A percentile compares a stretch with the other conserved stretches of the same genome.
These are phyloP conservation scores for Zosterops lateralis DNA, from an alignment of 2,113 vertebrate genomes.

Conservation along the genomic window DNA sequence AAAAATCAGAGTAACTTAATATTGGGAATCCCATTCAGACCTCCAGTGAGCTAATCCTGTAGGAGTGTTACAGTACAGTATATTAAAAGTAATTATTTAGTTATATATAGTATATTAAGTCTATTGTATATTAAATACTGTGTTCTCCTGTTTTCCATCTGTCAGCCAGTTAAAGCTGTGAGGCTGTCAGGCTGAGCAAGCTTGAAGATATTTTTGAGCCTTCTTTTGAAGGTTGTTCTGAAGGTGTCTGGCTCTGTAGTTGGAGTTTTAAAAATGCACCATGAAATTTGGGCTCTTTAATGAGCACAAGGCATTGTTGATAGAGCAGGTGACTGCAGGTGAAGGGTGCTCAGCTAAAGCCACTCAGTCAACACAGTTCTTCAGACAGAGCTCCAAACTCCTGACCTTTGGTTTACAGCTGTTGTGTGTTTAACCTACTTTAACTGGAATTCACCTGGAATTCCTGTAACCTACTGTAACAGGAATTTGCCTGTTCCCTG, in stretches of 20 bases:
- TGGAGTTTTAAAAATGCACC: not conserved
- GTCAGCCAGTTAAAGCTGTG: not conserved
- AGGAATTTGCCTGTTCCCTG: not conserved
- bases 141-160: not conserved
- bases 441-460: not conserved
- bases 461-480: not conserved
- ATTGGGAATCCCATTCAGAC: not conserved
- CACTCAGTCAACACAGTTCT: not conserved
- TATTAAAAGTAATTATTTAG: not conserved
- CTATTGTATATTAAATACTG: not conserved
- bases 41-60: not conserved
- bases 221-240: conserved; percentile 7
- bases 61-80: not conserved
- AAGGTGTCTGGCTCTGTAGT: not conserved
- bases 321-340: not conserved
- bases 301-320: not conserved
- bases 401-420: not conserved
- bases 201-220: not conserved
- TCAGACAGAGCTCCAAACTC: not conserved
- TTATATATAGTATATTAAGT: not conserved
- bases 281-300: not conserved
- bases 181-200: not conserved
- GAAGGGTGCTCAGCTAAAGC: not conserved
- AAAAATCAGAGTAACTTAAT: not conserved
- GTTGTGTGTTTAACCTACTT: not conserved